phyloP scores from a whole-genome alignment of 2,113 vertebrate genomes.

The Coptodon rendalli region DNA sequence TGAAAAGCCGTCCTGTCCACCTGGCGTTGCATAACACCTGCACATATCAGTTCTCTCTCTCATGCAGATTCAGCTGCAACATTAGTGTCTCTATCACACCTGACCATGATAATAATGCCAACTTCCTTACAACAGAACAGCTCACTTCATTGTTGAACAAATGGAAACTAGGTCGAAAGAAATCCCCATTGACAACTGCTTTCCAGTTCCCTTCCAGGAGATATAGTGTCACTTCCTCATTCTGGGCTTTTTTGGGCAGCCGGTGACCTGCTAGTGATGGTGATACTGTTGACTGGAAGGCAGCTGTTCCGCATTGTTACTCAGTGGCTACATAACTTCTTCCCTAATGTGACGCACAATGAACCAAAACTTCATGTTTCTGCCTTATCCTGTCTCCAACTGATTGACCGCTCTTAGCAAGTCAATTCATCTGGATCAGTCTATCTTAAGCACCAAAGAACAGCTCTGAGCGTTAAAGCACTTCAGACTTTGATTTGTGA shows the following conservation, averaged over 20 bases:
- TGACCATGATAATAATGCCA: neutral
- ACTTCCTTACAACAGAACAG: constrained; percentile 7
- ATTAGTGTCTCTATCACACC: neutral
- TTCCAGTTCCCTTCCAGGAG: constrained; percentile 43
- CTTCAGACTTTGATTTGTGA: neutral
- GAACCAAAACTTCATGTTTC: neutral
- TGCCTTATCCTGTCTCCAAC: neutral
- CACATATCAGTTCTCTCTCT: neutral
- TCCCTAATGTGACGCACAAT: constrained; percentile 14
- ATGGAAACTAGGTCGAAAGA: constrained; percentile 38
- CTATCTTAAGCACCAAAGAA: neutral
- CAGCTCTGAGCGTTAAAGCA: neutral
- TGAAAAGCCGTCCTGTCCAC: neutral
- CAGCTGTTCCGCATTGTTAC: neutral
- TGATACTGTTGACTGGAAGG: neutral
- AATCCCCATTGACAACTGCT: constrained; percentile 51
- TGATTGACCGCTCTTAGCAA: neutral
- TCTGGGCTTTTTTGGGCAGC: neutral
- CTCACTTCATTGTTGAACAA: constrained; percentile 5
- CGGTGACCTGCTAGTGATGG: neutral
- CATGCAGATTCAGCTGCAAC: neutral
- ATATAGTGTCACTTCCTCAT: constrained; percentile 43
- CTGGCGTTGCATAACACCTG: neutral
- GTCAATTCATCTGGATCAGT: neutral
- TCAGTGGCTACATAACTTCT: neutral